These are phyloP conservation scores for Dermochelys coriacea DNA, from an alignment of 2,797 vertebrate species.

Conservation along the genomic window DNA sequence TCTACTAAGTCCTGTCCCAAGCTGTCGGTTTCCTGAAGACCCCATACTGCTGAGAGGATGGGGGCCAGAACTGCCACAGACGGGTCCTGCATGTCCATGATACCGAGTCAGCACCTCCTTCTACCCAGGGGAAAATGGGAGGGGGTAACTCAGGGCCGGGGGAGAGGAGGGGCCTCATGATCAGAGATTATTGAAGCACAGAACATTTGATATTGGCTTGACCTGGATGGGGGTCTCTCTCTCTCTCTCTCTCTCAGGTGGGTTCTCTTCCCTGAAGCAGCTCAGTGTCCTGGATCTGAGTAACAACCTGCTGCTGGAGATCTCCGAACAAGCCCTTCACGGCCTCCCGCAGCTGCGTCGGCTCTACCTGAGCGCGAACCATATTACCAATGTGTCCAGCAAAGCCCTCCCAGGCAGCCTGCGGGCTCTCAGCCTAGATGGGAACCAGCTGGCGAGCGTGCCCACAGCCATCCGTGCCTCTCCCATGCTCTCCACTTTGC, in stretches of 20 bases:
- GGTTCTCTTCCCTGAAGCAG: constrained; percentile 29
- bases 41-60: not conserved
- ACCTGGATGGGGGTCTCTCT: not conserved
- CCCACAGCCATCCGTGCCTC: not conserved
- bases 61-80: not conserved
- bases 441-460: constrained; percentile 14
- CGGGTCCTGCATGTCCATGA: not conserved
- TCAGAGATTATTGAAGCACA: not conserved
- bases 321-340: not conserved
- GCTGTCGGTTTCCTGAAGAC: not conserved
- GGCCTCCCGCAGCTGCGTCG: not conserved
- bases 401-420: not conserved
- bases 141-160: no score
- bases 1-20: not conserved
- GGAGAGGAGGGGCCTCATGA: not conserved
- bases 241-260: not conserved
- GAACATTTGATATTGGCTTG: not conserved
- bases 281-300: constrained; percentile 31
- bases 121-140: not conserved
- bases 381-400: not conserved
- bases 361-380: constrained; percentile 29
- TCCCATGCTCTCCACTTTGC: not conserved
- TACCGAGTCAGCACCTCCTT: not conserved
- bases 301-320: constrained; percentile 18
- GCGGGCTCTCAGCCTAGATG: constrained; percentile 4